Conservation (phyloP, 2,888 invertebrate species). For the Drosophila sordidapex region DNA sequence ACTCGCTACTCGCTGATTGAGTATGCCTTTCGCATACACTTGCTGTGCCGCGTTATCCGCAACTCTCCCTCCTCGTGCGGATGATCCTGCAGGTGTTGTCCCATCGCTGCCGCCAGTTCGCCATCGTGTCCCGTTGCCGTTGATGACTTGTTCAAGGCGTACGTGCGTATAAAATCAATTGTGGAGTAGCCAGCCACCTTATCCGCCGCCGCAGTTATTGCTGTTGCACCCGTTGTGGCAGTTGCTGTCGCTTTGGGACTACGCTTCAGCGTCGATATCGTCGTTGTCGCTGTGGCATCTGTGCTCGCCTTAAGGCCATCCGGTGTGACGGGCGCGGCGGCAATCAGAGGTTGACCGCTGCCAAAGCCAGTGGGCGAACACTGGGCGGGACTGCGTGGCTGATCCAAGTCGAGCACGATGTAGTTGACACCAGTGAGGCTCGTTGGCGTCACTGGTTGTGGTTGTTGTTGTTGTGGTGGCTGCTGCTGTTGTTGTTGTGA, state of each 20-base stretch:
- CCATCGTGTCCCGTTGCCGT: constrained; percentile 58
- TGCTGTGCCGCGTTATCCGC: constrained; percentile 93
- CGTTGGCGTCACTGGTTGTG: constrained; percentile 69
- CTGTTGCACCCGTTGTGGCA: not conserved
- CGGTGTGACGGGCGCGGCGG: constrained; percentile 19
- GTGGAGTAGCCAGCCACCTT: constrained; percentile 83
- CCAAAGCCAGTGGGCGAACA: constrained; percentile 59
- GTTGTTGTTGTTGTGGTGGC: constrained; percentile 8
- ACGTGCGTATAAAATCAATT: constrained; percentile 97
- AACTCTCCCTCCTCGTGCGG: constrained; percentile 89
- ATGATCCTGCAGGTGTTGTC: constrained; percentile 86
- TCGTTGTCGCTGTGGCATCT: constrained; percentile 9
- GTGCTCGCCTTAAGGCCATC: constrained; percentile 6
- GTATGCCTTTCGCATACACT: constrained; percentile 87
- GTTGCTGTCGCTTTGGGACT: not conserved
- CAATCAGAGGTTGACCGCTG: constrained; percentile 59
- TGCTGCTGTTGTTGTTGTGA: constrained; percentile 37
- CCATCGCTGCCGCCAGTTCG: constrained; percentile 69
- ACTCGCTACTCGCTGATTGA: constrained; percentile 87
- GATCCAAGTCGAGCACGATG: constrained; percentile 84
- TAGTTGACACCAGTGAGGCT: constrained; percentile 81
- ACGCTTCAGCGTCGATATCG: constrained; percentile 16
- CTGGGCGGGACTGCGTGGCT: constrained; percentile 79
- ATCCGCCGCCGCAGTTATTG: constrained; percentile 15
- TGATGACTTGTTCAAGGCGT: constrained; percentile 91